Conservation (phyloP, 2,888 invertebrate species). For the Ophion slaviceki region DNA sequence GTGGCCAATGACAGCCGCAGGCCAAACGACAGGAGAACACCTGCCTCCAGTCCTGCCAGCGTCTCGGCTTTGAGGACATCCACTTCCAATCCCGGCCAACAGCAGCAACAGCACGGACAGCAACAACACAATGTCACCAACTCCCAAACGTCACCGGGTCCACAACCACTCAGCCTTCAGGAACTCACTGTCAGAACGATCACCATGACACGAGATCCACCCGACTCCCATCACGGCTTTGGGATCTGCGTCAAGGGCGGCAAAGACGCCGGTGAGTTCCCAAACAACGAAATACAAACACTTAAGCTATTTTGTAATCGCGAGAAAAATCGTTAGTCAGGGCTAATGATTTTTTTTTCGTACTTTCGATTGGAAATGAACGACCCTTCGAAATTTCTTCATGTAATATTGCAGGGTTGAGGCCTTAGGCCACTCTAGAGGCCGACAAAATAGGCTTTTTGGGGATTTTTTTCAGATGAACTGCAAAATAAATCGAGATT, state of each 20-base stretch:
- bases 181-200: conserved; percentile 93
- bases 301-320: background rate
- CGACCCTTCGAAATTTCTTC: conserved; percentile 39
- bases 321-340: background rate
- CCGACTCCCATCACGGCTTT: conserved; percentile 93
- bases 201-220: conserved; percentile 93
- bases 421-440: background rate
- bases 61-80: conserved; percentile 79
- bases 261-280: conserved; percentile 91
- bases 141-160: conserved; percentile 83
- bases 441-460: no score
- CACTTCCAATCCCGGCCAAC: conserved; percentile 70
- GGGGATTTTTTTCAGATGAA: no score
- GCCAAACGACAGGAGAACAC: conserved; percentile 89
- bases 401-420: background rate
- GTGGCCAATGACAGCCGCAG: conserved; percentile 76
- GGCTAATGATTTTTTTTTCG: conserved; percentile 2
- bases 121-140: conserved; percentile 71
- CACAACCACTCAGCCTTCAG: conserved; percentile 87
- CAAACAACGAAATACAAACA: background rate
- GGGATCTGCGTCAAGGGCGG: conserved; percentile 96
- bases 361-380: conserved; percentile 42
- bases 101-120: conserved; percentile 69
- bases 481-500: no score
- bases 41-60: conserved; percentile 90